Evolutionary conservation across 1,140 invertebrate species (phyloP).

Genomic region (Drosophila subpulchrella): DNA sequence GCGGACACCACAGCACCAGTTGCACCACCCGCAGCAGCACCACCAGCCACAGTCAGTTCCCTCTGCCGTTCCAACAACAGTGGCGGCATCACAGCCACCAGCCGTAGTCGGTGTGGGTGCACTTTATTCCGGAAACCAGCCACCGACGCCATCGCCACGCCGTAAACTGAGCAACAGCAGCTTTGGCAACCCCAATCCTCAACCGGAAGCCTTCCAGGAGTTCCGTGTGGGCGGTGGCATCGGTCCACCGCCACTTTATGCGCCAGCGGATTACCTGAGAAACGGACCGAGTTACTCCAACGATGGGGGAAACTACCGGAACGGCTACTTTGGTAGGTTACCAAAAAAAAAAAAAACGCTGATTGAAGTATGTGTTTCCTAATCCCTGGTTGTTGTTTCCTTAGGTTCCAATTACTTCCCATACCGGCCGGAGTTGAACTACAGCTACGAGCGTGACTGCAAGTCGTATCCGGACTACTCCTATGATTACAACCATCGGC

Average conservation of each 20-base stretch:
- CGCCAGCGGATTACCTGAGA: conserved; percentile 85
- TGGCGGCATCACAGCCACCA: conserved; percentile 80
- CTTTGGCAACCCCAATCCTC: conserved; percentile 43
- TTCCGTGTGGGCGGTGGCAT: conserved; percentile 70
- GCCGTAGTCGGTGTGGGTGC: conserved; percentile 77
- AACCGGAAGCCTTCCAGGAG: conserved; percentile 56
- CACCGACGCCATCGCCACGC: conserved; percentile 89
- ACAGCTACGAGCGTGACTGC: conserved; percentile 78
- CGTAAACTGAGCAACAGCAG: conserved; percentile 88
- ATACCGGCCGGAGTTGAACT: conserved; percentile 78
- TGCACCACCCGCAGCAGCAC: conserved; percentile 38
- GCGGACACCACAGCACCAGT: conserved; percentile 67
- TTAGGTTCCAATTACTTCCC: conserved; percentile 82
- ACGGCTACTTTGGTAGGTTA: conserved; percentile 78
- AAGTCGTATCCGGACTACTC: conserved; percentile 84
- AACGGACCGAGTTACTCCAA: conserved; percentile 82
- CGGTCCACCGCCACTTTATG: conserved; percentile 70
- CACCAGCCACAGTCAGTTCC: conserved; percentile 23
- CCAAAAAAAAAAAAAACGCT: too few species aligned
- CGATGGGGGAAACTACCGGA: conserved; percentile 73
- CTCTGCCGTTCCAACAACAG: neutral
- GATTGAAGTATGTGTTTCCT: too few species aligned
- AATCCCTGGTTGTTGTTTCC: neutral
- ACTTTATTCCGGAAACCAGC: conserved; percentile 83
- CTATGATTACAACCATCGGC: conserved; percentile 79